Evolutionary conservation across 2,888 invertebrate genomes (phyloP), one percentile per base, ranked within the genome.

Genomic region (Hanleya hanleyi): DNA sequence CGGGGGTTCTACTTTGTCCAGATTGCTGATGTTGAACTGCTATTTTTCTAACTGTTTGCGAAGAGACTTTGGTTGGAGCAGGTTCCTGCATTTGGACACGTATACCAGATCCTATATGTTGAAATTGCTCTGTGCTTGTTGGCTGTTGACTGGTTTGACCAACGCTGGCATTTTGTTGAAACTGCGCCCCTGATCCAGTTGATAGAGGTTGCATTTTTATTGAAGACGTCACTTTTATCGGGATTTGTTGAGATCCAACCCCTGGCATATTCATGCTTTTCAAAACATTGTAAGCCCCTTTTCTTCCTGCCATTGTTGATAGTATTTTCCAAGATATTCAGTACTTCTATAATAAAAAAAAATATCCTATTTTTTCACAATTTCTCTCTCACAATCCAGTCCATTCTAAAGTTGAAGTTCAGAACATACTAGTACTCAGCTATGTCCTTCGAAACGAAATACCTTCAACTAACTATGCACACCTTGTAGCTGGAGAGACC

Each of bases 391-490:
- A n/a, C n/a, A n/a, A n/a, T n/a, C n/a, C n/a, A n/a, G n/a, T n/a
- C n/a, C n/a, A n/a, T n/a, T n/a, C n/a, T n/a, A n/a, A n/a, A n/a
- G n/a, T n/a, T n/a, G n/a, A n/a, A n/a, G n/a, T n/a, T n/a, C n/a
- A n/a, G n/a, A n/a, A n/a, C n/a, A n/a, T n/a, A n/a, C n/a, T n/a
- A n/a, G n/a, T n/a, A n/a, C n/a, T n/a, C n/a, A n/a, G n/a, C n/a
- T n/a, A 22, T 47, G 47, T 47, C 47, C 57, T 15, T 57, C 57
- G 57, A 57, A 57, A 57, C 57, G 57, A 57, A 57, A 57, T 29
- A 29, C n/a, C 57, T 57, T 57, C 22, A 57, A 57, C 57, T 57
- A 57, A 29, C 57, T 57, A n/a, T 9, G 29, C 5, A 47, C 57
- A 57, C 29, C 5, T 57, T 22, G 57, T 29, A 57, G 57, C 32